Evolutionary conservation across 2,888 invertebrate species (phyloP).

Genomic region (Lacanobia wlatinum): DNA sequence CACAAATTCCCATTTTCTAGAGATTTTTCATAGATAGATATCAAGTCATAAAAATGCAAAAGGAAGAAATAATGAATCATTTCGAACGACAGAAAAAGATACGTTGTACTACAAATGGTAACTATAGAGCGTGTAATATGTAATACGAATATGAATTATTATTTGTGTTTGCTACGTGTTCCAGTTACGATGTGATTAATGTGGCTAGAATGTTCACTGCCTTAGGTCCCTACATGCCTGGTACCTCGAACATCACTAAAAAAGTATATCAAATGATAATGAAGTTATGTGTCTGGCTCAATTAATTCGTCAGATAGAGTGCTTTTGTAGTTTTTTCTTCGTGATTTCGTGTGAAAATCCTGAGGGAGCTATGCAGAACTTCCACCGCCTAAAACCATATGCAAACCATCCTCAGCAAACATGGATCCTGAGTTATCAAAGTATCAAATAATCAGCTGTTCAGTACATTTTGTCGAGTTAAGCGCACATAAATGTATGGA

Average conservation of each 20-base stretch:
- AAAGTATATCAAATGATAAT: slow-evolving; percentile 30
- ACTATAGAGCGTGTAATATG: slow-evolving; percentile 60
- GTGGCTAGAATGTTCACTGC: slow-evolving; percentile 49
- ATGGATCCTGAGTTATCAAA: too few species aligned
- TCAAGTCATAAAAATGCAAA: slow-evolving; percentile 19
- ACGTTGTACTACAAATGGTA: slow-evolving; percentile 36
- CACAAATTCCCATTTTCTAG: too few species aligned
- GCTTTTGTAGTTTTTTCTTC: neutral
- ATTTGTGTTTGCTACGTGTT: slow-evolving; percentile 68
- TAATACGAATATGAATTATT: slow-evolving; percentile 65
- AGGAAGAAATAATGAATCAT: slow-evolving; percentile 43
- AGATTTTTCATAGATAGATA: too few species aligned
- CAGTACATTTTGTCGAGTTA: too few species aligned
- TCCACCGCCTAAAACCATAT: too few species aligned
- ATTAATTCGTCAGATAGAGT: neutral
- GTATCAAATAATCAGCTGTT: too few species aligned
- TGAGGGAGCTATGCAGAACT: too few species aligned
- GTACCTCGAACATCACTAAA: slow-evolving; percentile 30
- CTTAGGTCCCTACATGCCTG: slow-evolving; percentile 10
- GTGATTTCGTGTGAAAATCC: too few species aligned
- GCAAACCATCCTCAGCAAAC: too few species aligned
- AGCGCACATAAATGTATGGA: too few species aligned
- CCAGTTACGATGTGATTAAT: slow-evolving; percentile 69
- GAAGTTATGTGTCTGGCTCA: neutral
- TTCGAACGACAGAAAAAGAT: slow-evolving; percentile 35